A percentile compares a stretch with the other conserved stretches of the same genome.
These are phyloP conservation scores for Portunus trituberculatus DNA, from an alignment of 1,140 invertebrate species.

Conservation along the genomic window DNA sequence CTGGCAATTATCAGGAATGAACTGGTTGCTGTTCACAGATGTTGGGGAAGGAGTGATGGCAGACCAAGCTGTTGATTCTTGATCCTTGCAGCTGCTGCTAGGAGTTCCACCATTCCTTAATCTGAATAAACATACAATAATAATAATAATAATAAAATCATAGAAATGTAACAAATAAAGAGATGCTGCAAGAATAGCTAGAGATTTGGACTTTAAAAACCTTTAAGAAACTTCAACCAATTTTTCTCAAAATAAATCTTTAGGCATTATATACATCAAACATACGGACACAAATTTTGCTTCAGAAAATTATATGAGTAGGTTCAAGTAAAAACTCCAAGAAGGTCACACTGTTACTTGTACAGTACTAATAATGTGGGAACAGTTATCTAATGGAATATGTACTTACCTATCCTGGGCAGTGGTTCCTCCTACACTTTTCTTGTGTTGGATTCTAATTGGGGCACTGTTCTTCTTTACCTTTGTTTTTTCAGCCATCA, in stretches of 20 bases:
- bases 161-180: too few species aligned
- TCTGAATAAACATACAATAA: background rate
- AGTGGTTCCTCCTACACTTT: background rate
- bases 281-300: too few species aligned
- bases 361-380: too few species aligned
- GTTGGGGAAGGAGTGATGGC: background rate
- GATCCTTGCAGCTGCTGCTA: background rate
- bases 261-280: too few species aligned
- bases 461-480: background rate
- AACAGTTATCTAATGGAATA: background rate
- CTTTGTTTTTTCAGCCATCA: constrained; percentile 53
- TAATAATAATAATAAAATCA: background rate
- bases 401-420: background rate
- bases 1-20: background rate
- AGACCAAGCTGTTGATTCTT: constrained; percentile 11
- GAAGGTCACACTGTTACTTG: too few species aligned
- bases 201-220: too few species aligned
- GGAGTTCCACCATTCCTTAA: background rate
- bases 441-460: constrained; percentile 20
- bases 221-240: too few species aligned
- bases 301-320: too few species aligned
- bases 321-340: too few species aligned
- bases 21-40: background rate
- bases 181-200: too few species aligned
- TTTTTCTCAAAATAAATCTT: too few species aligned